These are phyloP conservation scores for Vireo griseus DNA, from an alignment of 2,797 vertebrate species.

Conservation along the genomic window DNA sequence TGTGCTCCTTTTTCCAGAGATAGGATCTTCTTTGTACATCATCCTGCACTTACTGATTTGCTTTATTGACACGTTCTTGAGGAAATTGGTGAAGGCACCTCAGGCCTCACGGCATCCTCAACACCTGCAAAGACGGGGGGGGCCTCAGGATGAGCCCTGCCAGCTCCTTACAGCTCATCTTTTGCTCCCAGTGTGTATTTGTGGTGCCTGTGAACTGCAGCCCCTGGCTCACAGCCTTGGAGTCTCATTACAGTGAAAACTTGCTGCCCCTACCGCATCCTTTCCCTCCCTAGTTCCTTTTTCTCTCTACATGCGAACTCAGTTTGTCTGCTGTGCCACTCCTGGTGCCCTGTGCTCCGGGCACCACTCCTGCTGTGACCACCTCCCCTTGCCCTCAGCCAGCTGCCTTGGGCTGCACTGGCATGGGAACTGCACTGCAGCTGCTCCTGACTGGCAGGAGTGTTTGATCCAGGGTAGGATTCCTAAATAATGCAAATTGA, in stretches of 20 bases:
- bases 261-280: not conserved
- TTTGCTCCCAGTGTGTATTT: not conserved
- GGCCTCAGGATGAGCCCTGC: fast-evolving
- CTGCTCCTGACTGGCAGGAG: not conserved
- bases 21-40: not conserved
- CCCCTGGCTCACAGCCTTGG: not conserved
- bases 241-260: not conserved
- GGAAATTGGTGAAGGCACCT: not conserved
- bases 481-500: not conserved
- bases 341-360: fast-evolving
- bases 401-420: fast-evolving
- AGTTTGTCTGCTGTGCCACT: not conserved
- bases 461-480: not conserved
- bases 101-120: not conserved
- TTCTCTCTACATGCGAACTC: fast-evolving
- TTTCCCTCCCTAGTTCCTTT: not conserved
- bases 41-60: not conserved
- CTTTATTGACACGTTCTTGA: not conserved
- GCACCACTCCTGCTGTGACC: not conserved
- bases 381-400: not conserved
- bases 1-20: not conserved
- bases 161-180: not conserved
- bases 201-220: not conserved
- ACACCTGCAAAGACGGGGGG: fast-evolving
- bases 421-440: fast-evolving